Conservation (phyloP, 2,113 vertebrate genomes). For the Pelvicachromis taeniatus region DNA sequence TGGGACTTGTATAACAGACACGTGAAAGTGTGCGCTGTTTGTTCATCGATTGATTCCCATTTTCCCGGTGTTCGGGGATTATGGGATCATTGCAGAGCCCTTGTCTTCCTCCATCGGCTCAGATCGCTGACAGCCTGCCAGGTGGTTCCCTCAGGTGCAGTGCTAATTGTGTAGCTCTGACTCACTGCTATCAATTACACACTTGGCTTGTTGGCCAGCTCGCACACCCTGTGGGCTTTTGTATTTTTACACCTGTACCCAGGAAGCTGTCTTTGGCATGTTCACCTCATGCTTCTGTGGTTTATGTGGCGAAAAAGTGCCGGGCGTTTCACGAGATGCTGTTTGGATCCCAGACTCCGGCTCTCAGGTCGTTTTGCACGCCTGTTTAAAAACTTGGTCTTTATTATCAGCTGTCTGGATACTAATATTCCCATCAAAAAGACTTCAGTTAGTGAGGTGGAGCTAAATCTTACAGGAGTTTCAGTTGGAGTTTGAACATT, state of each 20-base stretch:
- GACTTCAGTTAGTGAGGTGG: background rate
- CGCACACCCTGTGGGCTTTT: background rate
- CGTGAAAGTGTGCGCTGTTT: background rate
- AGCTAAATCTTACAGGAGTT: background rate
- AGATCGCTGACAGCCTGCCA: background rate
- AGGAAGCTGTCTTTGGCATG: background rate
- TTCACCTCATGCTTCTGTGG: background rate
- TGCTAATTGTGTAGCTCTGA: constrained; percentile 3
- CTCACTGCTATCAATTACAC: constrained; percentile 14
- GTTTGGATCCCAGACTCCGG: background rate
- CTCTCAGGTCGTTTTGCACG: too few species aligned
- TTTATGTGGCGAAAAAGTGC: background rate
- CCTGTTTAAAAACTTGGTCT: too few species aligned
- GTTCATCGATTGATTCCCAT: background rate
- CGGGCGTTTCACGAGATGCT: background rate
- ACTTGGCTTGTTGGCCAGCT: background rate
- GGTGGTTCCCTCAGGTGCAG: constrained; percentile 10
- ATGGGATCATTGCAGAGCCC: background rate
- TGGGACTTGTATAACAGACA: background rate
- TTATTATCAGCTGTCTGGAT: too few species aligned
- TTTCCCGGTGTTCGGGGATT: background rate
- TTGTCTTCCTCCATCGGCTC: background rate
- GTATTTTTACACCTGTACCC: background rate
- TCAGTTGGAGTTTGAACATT: background rate
- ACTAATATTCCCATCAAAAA: too few species aligned